Evolutionary conservation across 2,113 vertebrate species (phyloP).

Genomic region (Dendrocopos noguchii): DNA sequence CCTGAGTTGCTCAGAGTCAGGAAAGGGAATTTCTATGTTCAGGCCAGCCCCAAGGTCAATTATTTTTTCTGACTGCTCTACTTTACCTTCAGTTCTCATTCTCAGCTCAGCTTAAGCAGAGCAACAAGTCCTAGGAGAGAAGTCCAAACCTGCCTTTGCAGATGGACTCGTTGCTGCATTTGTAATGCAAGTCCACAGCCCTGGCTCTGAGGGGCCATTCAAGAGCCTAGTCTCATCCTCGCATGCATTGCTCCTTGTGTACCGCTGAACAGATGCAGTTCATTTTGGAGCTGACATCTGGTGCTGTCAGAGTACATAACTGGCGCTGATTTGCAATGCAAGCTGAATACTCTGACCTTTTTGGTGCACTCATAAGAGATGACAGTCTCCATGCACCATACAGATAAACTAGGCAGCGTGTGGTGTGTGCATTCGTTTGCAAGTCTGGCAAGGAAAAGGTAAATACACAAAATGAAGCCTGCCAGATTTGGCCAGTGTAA

Average conservation of each 20-base stretch:
- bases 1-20: neutral
- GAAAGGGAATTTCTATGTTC: neutral
- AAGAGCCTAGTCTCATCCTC: neutral
- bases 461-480: neutral
- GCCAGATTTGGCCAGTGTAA: neutral
- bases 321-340: conserved; percentile 62
- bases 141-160: neutral
- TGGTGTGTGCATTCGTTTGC: neutral
- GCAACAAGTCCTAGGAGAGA: neutral
- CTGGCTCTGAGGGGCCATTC: neutral
- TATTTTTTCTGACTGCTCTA: neutral
- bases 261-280: conserved; percentile 49
- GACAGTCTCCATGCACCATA: neutral
- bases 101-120: neutral
- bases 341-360: conserved; percentile 45
- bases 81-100: neutral
- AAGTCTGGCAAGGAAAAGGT: neutral
- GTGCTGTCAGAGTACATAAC: conserved; percentile 60
- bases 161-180: neutral
- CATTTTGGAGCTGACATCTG: conserved; percentile 67
- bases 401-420: neutral
- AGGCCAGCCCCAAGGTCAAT: neutral
- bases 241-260: neutral
- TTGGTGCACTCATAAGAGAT: conserved; percentile 6
- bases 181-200: conserved; percentile 6